Percentiles rank a stretch among this genome's conserved stretches.
These are phyloP conservation scores for Sycophaga agraensis DNA, from an alignment of 1,140 invertebrate genomes.

Conservation along the genomic window DNA sequence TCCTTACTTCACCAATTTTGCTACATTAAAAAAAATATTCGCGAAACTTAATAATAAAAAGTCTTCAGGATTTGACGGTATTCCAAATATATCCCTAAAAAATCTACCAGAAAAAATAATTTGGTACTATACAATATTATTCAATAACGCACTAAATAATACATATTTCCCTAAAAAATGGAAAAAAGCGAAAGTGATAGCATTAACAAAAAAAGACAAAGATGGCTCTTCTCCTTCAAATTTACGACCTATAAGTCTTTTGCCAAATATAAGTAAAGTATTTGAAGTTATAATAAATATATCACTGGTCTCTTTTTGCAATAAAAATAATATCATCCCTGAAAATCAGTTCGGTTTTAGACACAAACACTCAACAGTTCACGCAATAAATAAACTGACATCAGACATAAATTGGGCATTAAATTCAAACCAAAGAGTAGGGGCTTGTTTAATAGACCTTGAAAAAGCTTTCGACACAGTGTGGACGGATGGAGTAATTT, in stretches of 20 bases:
- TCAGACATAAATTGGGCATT: constrained; percentile 15
- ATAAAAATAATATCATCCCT: constrained; percentile 4
- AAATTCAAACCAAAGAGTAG: no score
- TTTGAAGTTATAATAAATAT: not conserved
- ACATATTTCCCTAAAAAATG: not conserved
- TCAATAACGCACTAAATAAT: not conserved
- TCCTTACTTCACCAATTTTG: not conserved
- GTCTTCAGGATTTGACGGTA: no score
- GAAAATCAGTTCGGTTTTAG: constrained; percentile 24
- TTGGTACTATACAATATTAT: not conserved
- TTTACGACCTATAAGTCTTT: not conserved
- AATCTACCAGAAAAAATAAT: not conserved
- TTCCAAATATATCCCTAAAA: not conserved
- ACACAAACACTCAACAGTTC: constrained; percentile 20
- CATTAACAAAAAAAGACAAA: not conserved
- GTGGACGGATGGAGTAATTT: no score
- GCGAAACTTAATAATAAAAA: not conserved
- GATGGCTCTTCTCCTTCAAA: not conserved
- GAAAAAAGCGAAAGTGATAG: not conserved
- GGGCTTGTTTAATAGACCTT: no score
- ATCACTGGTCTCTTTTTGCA: not conserved
- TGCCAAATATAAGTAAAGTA: not conserved
- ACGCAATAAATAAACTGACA: constrained; percentile 27
- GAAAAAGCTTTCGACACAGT: no score
- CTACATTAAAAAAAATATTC: not conserved